Evolutionary conservation across 2,888 invertebrate genomes (phyloP).

Genomic region (Nysson spinosus): DNA sequence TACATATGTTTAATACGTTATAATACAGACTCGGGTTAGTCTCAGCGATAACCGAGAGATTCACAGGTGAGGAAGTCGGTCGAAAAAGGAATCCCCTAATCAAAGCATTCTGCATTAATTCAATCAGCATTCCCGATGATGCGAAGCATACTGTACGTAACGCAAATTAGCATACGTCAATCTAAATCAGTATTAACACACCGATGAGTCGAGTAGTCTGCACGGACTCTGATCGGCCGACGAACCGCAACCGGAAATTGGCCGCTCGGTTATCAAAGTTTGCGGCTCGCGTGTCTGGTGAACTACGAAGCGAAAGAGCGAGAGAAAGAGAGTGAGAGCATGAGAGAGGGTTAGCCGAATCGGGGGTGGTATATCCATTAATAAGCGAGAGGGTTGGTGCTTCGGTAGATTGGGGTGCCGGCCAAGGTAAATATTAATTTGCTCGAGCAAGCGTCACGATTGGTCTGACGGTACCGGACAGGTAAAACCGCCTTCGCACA

Average conservation of each 20-base stretch:
- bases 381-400: constrained; percentile 72
- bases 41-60: too few relatives aligned
- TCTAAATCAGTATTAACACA: constrained; percentile 63
- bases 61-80: too few relatives aligned
- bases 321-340: constrained; percentile 26
- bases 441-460: constrained; percentile 64
- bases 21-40: too few relatives aligned
- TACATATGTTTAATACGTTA: too few relatives aligned
- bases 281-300: constrained; percentile 76
- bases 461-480: constrained; percentile 23
- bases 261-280: constrained; percentile 77
- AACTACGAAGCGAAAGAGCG: constrained; percentile 23
- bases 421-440: constrained; percentile 77
- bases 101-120: constrained; percentile 26
- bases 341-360: constrained; percentile 27
- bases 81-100: too few relatives aligned
- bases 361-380: constrained; percentile 73
- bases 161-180: constrained; percentile 57
- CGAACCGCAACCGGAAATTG: constrained; percentile 77
- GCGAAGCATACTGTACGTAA: constrained; percentile 25
- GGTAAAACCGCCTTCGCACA: constrained; percentile 37
- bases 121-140: constrained; percentile 32
- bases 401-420: constrained; percentile 65
- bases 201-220: constrained; percentile 64
- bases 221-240: constrained; percentile 62